Evolutionary conservation across 2,888 invertebrate genomes (phyloP).

Genomic region (Cerastis leucographa): DNA sequence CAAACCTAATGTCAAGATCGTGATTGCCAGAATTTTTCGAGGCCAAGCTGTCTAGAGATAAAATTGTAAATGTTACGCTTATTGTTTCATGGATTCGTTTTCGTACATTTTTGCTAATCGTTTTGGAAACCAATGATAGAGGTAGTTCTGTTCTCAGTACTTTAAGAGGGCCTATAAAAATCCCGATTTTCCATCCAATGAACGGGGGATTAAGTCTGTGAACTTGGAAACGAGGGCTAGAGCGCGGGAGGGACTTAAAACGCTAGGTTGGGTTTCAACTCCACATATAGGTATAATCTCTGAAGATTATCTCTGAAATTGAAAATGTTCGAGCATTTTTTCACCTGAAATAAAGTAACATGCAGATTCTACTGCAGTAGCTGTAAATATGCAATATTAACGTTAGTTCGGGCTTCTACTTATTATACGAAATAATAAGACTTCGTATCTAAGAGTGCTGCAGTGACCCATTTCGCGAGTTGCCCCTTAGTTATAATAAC

Average conservation of each 20-base stretch:
- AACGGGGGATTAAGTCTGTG: constrained; percentile 12
- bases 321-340: constrained; percentile 39
- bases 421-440: constrained; percentile 39
- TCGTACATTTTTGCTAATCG: constrained; percentile 12
- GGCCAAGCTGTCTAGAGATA: constrained; percentile 50
- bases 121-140: not conserved
- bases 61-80: constrained; percentile 39
- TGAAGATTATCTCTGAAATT: constrained; percentile 41
- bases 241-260: constrained; percentile 38
- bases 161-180: not conserved
- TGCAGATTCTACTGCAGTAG: constrained; percentile 34
- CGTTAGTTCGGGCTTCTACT: constrained; percentile 7
- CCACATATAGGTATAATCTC: constrained; percentile 42
- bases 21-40: constrained; percentile 60
- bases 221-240: constrained; percentile 29
- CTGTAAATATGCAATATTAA: constrained; percentile 27
- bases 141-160: not conserved
- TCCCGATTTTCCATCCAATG: constrained; percentile 12
- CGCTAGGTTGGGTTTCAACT: constrained; percentile 26
- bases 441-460: constrained; percentile 30
- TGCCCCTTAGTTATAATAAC: constrained; percentile 40
- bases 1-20: constrained; percentile 74
- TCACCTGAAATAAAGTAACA: constrained; percentile 16
- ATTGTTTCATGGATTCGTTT: constrained; percentile 18
- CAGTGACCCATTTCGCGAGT: constrained; percentile 47